phyloP scores from a whole-genome alignment of 92 coral and sea anemone genomes.

The Parazoanthus darwini region DNA sequence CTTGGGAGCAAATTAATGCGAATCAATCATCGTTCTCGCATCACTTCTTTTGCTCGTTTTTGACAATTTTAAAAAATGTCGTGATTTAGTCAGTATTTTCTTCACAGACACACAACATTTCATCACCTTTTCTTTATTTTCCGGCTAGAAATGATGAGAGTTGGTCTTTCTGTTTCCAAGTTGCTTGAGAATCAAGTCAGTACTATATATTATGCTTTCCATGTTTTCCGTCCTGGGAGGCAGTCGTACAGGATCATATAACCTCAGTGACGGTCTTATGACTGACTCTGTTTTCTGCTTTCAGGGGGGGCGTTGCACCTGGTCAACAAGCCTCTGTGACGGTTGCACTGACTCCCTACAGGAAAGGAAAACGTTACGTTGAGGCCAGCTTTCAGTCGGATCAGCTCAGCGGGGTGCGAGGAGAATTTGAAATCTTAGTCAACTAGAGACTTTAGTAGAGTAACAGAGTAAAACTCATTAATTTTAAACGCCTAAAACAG shows the following conservation, averaged over 20 bases:
- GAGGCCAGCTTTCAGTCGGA: slow-evolving; percentile 33
- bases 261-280: neutral
- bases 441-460: neutral
- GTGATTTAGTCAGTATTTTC: too few relatives aligned
- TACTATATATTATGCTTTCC: neutral
- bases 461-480: neutral
- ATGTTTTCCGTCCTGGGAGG: neutral
- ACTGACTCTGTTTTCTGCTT: neutral
- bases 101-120: too few relatives aligned
- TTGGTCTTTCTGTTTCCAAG: too few relatives aligned
- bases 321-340: slow-evolving; percentile 9
- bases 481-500: too few relatives aligned
- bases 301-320: neutral
- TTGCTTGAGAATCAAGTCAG: too few relatives aligned
- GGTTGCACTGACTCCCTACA: slow-evolving; percentile 3
- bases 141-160: too few relatives aligned
- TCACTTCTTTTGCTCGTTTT: too few relatives aligned
- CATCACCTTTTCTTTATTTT: too few relatives aligned
- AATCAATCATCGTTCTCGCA: too few relatives aligned
- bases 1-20: too few relatives aligned
- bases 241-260: neutral
- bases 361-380: slow-evolving; percentile 20
- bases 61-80: too few relatives aligned
- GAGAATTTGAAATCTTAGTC: slow-evolving; percentile 24
- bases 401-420: slow-evolving; percentile 34